These are phyloP conservation scores for Toxonevra muliebris DNA, from an alignment of 2,888 invertebrate species.

Conservation along the genomic window DNA sequence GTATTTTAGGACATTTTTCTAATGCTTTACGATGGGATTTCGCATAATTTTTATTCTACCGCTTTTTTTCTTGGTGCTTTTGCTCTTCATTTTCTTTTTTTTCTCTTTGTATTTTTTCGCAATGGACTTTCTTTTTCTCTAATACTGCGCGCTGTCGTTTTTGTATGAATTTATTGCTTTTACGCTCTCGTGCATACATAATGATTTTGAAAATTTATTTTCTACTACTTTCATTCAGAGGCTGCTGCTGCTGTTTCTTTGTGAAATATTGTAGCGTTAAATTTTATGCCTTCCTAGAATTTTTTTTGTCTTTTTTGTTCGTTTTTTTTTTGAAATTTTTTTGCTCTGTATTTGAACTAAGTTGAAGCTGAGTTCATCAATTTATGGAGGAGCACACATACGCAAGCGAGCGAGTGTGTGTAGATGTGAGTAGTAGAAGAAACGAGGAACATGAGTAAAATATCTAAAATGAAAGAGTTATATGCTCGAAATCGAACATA, in stretches of 20 bases:
- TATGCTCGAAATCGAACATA: conserved; percentile 16
- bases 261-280: too few species aligned
- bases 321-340: too few species aligned
- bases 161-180: conserved; percentile 39
- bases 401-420: neutral
- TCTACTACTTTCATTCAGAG: neutral
- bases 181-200: conserved; percentile 38
- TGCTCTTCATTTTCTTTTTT: neutral
- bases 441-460: too few species aligned
- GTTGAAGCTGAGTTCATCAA: conserved; percentile 11
- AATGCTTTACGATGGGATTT: too few species aligned
- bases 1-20: too few species aligned
- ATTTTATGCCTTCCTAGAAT: too few species aligned
- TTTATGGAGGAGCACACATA: conserved; percentile 5
- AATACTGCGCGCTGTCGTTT: conserved; percentile 36
- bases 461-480: conserved; percentile 9
- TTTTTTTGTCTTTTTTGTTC: too few species aligned
- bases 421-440: neutral
- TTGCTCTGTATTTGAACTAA: too few species aligned
- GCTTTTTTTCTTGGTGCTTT: neutral
- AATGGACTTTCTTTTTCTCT: conserved; percentile 33
- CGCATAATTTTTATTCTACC: neutral
- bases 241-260: too few species aligned
- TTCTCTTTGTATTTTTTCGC: neutral
- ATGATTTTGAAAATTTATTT: conserved; percentile 38